phyloP scores from a whole-genome alignment of 1,140 invertebrate species.

The Lepidotrigona ventralis region DNA sequence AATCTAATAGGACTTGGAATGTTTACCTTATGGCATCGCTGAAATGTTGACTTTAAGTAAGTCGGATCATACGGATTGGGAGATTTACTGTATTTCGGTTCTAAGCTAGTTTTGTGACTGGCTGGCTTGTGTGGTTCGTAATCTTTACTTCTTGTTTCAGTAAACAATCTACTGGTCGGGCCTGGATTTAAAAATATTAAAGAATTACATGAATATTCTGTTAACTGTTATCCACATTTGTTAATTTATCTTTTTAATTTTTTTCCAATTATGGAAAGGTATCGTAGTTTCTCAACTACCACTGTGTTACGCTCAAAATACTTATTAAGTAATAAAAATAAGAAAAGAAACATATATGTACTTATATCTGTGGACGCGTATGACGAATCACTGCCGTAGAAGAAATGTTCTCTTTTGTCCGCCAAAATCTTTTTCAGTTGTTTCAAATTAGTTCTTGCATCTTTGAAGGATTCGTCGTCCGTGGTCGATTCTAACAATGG shows the following conservation, averaged over 20 bases:
- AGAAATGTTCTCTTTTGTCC: conserved; percentile 65
- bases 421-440: conserved; percentile 67
- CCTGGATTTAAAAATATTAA: conserved; percentile 29
- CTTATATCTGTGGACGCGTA: conserved; percentile 20
- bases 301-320: neutral
- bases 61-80: conserved; percentile 44
- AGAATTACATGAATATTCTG: neutral
- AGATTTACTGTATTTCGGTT: conserved; percentile 64
- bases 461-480: conserved; percentile 51
- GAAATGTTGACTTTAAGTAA: conserved; percentile 41
- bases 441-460: conserved; percentile 62
- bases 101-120: conserved; percentile 69
- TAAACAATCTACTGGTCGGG: conserved; percentile 31
- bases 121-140: conserved; percentile 71
- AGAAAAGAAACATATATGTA: conserved; percentile 23
- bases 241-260: neutral
- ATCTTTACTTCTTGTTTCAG: conserved; percentile 54
- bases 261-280: neutral
- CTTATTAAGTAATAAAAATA: neutral
- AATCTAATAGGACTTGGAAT: neutral
- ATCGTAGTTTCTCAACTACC: neutral
- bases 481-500: conserved; percentile 27
- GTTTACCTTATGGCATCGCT: conserved; percentile 50
- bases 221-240: neutral
- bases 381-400: conserved; percentile 53